Evolutionary conservation across 1,140 invertebrate genomes (phyloP), one percentile per base, ranked within the genome.

Genomic region (Sminthurinus signatus): DNA sequence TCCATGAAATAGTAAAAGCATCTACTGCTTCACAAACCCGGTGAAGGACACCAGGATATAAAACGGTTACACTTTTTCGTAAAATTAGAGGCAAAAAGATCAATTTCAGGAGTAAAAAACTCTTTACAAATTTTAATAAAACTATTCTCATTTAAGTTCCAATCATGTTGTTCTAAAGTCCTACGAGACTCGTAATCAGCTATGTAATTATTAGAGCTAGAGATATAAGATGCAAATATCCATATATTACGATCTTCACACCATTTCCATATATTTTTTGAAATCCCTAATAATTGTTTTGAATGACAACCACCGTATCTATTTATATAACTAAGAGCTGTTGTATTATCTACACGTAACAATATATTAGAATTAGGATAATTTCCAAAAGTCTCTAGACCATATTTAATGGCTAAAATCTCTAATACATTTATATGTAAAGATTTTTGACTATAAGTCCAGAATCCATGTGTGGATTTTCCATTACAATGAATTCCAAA

Each of bases 371-470:
- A 48, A 50, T 39, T 0, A 1, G 0, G 15, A 31, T 32, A 19
- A 3, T 43, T 27, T 46, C 27, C 17, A 15, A 66, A 32, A 25
- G 27, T 14, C 1, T 48, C 3, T 57, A 66, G 50, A 14, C 21
- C 39, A 21, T 48, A 44, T 0, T 31, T 25, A 19, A 61, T 32
- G 2, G 64, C 64, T 32, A 54, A 12, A 1, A 65, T 21, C 60
- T 65, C 58, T 19, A 65, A 61, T 14, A 15, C 50, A 61, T 65
- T 65, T 1, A 65, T 61, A 23, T 60, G 58, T 0, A 2, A 27
- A 10, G 2, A 15, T 17, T 44, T 25, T 14, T 44, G 48, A 5
- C 36, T 21, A 1, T 23, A 0, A 15, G 19, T 27, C 62, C 62
- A 63, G 14, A n/a, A n/a, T 15, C 60, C 50, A 1, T 27, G 23